phyloP scores from a whole-genome alignment of 2,888 invertebrate species.

The Orchesellides sinensis region DNA sequence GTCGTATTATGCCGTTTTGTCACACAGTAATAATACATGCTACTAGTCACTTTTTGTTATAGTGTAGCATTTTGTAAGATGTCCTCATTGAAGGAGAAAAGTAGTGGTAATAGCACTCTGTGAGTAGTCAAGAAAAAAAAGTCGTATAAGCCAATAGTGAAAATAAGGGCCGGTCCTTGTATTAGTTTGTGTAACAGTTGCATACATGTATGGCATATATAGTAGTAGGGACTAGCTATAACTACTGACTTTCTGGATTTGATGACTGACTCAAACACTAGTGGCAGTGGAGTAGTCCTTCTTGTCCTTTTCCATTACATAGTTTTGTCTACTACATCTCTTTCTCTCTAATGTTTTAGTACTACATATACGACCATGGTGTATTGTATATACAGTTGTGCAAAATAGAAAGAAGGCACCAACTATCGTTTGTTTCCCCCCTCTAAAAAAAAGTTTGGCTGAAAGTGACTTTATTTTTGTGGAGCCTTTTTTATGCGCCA shows the following conservation, averaged over 20 bases:
- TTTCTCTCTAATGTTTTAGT: background rate
- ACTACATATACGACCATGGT: too few relatives aligned
- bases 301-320: conserved; percentile 1
- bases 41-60: background rate
- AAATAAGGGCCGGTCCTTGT: conserved; percentile 5
- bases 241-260: conserved; percentile 31
- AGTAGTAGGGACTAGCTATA: conserved; percentile 8
- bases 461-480: conserved; percentile 62
- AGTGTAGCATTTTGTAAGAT: conserved; percentile 1
- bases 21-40: background rate
- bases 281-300: too few relatives aligned
- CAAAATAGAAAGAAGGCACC: conserved; percentile 35
- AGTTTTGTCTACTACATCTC: background rate
- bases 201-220: background rate
- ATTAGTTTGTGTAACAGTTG: too few relatives aligned
- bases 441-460: conserved; percentile 48
- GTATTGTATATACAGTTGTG: too few relatives aligned
- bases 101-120: conserved; percentile 33
- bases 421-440: conserved; percentile 26
- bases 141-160: conserved; percentile 11
- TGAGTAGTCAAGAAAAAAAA: conserved; percentile 30
- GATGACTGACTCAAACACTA: conserved; percentile 50
- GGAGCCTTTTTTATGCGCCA: conserved; percentile 63
- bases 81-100: conserved; percentile 34
- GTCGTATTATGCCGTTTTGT: conserved; percentile 1